A percentile compares a stretch with the other conserved stretches of the same genome.
Conservation (phyloP, 2,888 invertebrate genomes). For the Chymomyza procnemis region DNA sequence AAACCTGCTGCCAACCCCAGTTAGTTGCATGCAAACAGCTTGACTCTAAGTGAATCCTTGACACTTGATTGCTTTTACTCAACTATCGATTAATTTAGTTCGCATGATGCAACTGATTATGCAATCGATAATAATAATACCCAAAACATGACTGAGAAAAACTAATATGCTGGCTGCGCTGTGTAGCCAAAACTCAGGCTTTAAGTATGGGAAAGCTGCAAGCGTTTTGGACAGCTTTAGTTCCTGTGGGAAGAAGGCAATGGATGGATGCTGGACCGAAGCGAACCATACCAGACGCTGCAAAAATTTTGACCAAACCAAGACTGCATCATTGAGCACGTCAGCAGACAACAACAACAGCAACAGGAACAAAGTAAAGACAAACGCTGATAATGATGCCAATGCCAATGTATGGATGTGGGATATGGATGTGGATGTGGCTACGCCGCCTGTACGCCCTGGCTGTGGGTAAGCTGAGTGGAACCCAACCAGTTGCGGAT, state of each 20-base stretch:
- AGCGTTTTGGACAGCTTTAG: background rate
- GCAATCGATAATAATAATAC: no score
- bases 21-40: no score
- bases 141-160: background rate
- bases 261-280: no score
- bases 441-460: no score
- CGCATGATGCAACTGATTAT: no score
- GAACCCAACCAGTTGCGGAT: background rate
- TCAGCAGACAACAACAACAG: background rate
- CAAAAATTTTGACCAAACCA: background rate
- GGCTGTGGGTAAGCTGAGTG: no score
- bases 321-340: background rate
- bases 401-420: constrained; percentile 16
- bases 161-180: background rate
- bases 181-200: background rate
- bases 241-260: background rate
- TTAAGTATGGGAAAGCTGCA: background rate
- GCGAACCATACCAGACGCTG: no score
- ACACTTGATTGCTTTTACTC: no score
- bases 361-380: background rate
- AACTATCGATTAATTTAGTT: no score
- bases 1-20: no score
- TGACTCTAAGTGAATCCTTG: no score
- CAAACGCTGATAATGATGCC: constrained; percentile 41
- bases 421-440: no score